Percentiles rank a stretch among this genome's conserved stretches.
Evolutionary conservation across 2,113 vertebrate genomes (phyloP).

Genomic region (Rhea americana): DNA sequence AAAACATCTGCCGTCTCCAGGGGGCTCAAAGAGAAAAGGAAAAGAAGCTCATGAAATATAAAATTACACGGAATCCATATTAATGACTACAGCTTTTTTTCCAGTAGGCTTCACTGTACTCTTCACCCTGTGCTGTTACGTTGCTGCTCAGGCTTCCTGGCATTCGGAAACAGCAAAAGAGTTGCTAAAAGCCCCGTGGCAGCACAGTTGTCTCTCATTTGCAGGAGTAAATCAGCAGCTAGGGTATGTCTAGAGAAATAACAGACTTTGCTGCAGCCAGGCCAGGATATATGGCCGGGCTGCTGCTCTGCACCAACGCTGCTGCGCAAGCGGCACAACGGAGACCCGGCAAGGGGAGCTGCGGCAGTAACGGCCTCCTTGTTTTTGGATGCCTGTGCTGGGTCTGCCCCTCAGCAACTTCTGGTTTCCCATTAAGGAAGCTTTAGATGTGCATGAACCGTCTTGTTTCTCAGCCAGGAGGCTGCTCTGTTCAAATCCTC

Average conservation of each 20-base stretch:
- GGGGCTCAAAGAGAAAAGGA: not conserved
- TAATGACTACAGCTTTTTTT: not conserved
- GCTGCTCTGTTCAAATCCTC: fast-evolving
- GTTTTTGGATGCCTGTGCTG: not conserved
- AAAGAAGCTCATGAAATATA: constrained; percentile 57
- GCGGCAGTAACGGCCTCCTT: fast-evolving
- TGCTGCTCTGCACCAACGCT: not conserved
- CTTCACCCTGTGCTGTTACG: fast-evolving
- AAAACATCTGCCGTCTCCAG: constrained; percentile 64
- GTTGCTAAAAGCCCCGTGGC: not conserved
- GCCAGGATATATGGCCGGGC: fast-evolving
- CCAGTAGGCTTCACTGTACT: not conserved
- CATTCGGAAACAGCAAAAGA: not conserved
- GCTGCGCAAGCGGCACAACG: fast-evolving
- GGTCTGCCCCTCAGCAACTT: not conserved
- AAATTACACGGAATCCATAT: constrained; percentile 39
- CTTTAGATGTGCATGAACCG: too few species aligned
- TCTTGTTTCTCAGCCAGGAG: not conserved
- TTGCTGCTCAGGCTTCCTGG: not conserved
- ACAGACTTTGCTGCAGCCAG: not conserved
- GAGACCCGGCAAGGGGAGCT: not conserved
- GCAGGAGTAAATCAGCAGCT: not conserved
- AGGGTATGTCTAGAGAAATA: not conserved
- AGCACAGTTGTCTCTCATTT: not conserved
- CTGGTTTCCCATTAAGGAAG: not conserved